Evolutionary conservation across 2,888 invertebrate genomes (phyloP).

Genomic region (Aelia acuminata): DNA sequence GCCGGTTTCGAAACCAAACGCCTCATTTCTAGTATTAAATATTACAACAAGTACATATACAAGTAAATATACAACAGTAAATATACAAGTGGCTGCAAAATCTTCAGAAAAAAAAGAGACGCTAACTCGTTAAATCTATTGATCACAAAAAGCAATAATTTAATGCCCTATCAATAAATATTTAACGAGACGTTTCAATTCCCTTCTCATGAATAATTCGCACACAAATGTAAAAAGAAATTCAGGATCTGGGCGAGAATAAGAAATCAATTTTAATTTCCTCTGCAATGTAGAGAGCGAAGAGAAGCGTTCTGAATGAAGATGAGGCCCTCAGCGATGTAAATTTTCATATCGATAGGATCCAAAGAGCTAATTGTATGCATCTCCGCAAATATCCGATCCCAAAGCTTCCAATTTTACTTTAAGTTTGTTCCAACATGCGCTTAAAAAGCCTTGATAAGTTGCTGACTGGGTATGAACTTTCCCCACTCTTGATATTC

Average conservation of each 20-base stretch:
- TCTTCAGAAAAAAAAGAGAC: too few species aligned
- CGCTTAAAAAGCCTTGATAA: too few species aligned
- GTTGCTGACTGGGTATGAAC: too few species aligned
- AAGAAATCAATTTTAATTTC: conserved; percentile 42
- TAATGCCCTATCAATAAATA: not conserved
- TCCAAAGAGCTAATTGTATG: conserved; percentile 42
- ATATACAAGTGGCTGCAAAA: too few species aligned
- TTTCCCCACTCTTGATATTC: too few species aligned
- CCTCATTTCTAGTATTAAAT: too few species aligned
- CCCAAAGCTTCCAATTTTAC: too few species aligned
- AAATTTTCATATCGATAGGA: conserved; percentile 22
- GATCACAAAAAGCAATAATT: not conserved
- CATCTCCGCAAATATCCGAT: too few species aligned
- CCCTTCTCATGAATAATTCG: conserved; percentile 16
- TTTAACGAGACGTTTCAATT: conserved; percentile 23
- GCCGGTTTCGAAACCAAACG: too few species aligned
- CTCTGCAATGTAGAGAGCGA: not conserved
- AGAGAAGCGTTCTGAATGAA: not conserved
- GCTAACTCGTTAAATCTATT: not conserved
- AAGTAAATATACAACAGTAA: too few species aligned
- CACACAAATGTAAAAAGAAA: not conserved
- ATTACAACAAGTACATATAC: too few species aligned
- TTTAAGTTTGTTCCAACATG: too few species aligned
- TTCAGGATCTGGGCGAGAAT: not conserved
- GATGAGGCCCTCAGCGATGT: not conserved